Percentiles rank a stretch among this genome's conserved stretches.
These are phyloP conservation scores for Nerophis ophidion DNA, from an alignment of 2,113 vertebrate species.

Conservation along the genomic window DNA sequence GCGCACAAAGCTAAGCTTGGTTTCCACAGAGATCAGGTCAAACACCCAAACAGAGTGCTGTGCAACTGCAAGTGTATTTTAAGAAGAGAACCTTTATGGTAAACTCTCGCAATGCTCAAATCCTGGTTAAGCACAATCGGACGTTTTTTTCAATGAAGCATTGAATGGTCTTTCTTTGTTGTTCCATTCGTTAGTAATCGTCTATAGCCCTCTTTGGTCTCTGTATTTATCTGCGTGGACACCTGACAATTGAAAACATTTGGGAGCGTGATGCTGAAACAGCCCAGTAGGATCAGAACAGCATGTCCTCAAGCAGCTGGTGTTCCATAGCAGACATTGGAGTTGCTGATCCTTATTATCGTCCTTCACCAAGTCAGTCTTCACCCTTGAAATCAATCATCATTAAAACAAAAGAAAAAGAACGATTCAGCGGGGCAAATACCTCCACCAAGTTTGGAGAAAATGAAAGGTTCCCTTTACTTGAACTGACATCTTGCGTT, in stretches of 20 bases:
- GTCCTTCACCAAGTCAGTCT: not conserved
- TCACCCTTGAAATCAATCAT: no score
- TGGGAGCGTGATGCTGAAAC: slow-evolving; percentile 29
- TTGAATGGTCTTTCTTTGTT: no score
- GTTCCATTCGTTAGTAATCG: not conserved
- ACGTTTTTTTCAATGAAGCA: no score
- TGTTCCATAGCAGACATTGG: slow-evolving; percentile 17
- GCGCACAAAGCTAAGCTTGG: slow-evolving; percentile 50
- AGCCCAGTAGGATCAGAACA: slow-evolving; percentile 39
- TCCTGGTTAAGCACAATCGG: no score
- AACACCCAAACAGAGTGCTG: slow-evolving; percentile 52
- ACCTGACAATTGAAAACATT: slow-evolving; percentile 32
- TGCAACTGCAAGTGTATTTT: slow-evolving; percentile 13
- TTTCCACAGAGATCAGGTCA: slow-evolving; percentile 62
- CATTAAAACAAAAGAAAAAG: no score
- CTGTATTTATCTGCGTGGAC: slow-evolving; percentile 15
- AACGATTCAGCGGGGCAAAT: no score
- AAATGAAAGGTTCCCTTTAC: no score
- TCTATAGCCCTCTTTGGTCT: slow-evolving; percentile 2
- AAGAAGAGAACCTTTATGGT: not conserved
- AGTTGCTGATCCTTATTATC: not conserved
- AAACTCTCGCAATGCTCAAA: no score
- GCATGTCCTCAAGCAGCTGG: slow-evolving; percentile 46
- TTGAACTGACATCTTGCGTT: no score
- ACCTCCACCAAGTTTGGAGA: no score